Percentiles rank a stretch among this genome's conserved stretches.
phyloP scores from a whole-genome alignment of 2,797 vertebrate species.

The Salmo trutta region DNA sequence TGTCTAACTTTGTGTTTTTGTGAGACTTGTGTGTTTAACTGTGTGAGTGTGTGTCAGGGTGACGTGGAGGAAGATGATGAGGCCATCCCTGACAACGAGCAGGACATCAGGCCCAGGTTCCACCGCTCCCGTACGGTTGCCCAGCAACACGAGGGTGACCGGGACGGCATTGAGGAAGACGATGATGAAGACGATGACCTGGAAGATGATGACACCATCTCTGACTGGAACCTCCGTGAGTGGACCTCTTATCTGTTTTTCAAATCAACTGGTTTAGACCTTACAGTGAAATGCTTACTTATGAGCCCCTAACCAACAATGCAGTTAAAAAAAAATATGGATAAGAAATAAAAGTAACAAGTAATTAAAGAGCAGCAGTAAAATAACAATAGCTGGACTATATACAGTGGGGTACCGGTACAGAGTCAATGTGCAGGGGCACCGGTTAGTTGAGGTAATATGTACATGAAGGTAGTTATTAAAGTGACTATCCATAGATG shows the following conservation, averaged over 20 bases:
- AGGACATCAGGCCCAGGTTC: slow-evolving; percentile 94
- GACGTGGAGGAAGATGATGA: slow-evolving; percentile 96
- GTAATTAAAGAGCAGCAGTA: too few species aligned
- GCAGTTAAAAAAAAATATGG: too few species aligned
- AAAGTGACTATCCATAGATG: too few species aligned
- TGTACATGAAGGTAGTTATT: too few species aligned
- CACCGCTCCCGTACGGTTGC: slow-evolving; percentile 94
- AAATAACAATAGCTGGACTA: too few species aligned
- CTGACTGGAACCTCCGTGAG: slow-evolving; percentile 97
- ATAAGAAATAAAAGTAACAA: too few species aligned
- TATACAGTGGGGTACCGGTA: too few species aligned
- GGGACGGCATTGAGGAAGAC: slow-evolving; percentile 84
- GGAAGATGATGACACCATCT: slow-evolving; percentile 94
- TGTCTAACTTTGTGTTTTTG: not conserved
- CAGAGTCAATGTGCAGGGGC: too few species aligned
- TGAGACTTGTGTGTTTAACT: slow-evolving; percentile 70
- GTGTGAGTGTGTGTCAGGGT: slow-evolving; percentile 75
- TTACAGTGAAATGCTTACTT: too few species aligned
- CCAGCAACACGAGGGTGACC: slow-evolving; percentile 90
- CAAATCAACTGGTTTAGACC: too few species aligned
- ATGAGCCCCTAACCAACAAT: too few species aligned
- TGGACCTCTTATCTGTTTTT: slow-evolving; percentile 67
- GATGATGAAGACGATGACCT: slow-evolving; percentile 89
- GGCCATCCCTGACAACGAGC: slow-evolving; percentile 93
- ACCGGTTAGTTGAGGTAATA: too few species aligned